phyloP scores from a whole-genome alignment of 2,113 vertebrate genomes.

The Mesembrinibis cayennensis region DNA sequence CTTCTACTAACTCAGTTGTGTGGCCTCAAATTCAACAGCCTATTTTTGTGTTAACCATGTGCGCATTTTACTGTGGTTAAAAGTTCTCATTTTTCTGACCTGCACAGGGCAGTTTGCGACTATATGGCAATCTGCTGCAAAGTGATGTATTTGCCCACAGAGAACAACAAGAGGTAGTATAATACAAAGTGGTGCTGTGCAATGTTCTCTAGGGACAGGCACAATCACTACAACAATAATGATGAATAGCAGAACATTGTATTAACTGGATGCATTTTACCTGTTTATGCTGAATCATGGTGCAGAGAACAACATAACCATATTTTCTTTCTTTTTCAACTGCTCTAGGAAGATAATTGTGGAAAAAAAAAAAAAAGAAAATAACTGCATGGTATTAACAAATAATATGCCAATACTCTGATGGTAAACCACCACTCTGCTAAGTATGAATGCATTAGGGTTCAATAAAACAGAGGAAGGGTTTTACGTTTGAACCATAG shows the following conservation, averaged over 20 bases:
- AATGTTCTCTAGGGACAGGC: neutral
- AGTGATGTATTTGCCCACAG: slow-evolving; percentile 1
- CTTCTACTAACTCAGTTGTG: neutral
- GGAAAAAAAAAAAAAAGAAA: neutral
- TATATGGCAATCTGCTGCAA: neutral
- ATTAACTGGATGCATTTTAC: neutral
- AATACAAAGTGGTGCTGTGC: neutral
- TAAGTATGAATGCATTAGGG: neutral
- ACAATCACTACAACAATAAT: neutral
- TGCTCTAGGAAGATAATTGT: neutral
- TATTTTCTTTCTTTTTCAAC: neutral
- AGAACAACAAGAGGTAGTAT: neutral
- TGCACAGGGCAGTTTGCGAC: neutral
- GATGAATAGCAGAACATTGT: neutral
- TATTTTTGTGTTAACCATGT: neutral
- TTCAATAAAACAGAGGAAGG: neutral
- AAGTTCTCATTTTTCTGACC: slow-evolving; percentile 19
- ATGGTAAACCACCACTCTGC: neutral
- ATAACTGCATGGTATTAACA: neutral
- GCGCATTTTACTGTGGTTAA: neutral
- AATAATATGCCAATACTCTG: neutral
- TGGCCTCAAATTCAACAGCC: neutral
- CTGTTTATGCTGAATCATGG: neutral
- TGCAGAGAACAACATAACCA: neutral
- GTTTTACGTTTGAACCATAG: neutral